These are phyloP conservation scores for Heliconius charithonia DNA, from an alignment of 2,888 invertebrate species.

Conservation along the genomic window DNA sequence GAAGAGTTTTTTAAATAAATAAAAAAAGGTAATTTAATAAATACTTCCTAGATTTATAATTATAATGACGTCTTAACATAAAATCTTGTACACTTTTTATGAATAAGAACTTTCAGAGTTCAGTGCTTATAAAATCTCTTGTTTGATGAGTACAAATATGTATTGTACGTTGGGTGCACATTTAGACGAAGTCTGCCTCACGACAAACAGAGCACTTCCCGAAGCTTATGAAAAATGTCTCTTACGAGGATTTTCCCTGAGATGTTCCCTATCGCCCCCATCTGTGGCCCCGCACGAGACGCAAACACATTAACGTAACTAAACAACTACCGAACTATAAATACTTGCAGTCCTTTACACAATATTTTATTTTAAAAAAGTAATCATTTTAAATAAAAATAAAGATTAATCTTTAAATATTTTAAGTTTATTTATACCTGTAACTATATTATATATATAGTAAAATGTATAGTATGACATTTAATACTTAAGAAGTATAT, in stretches of 20 bases:
- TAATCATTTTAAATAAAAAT: neutral
- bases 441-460: neutral
- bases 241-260: constrained; percentile 36
- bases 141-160: neutral
- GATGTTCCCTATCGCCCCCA: constrained; percentile 43
- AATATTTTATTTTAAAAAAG: neutral
- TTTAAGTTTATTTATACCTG: neutral
- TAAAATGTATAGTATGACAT: neutral
- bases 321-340: constrained; percentile 29
- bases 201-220: constrained; percentile 16
- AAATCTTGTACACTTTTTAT: neutral
- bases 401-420: neutral
- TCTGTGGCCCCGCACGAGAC: constrained; percentile 38
- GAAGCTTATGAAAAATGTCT: constrained; percentile 38
- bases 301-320: constrained; percentile 39
- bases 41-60: neutral
- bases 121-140: neutral
- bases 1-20: neutral
- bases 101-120: neutral
- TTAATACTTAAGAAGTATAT: neutral
- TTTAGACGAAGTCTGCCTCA: neutral
- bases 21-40: neutral
- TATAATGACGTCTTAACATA: neutral
- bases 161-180: neutral
- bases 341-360: neutral